These are phyloP conservation scores for Prolemur simus DNA, from an alignment of 2,113 vertebrate genomes.

Conservation along the genomic window DNA sequence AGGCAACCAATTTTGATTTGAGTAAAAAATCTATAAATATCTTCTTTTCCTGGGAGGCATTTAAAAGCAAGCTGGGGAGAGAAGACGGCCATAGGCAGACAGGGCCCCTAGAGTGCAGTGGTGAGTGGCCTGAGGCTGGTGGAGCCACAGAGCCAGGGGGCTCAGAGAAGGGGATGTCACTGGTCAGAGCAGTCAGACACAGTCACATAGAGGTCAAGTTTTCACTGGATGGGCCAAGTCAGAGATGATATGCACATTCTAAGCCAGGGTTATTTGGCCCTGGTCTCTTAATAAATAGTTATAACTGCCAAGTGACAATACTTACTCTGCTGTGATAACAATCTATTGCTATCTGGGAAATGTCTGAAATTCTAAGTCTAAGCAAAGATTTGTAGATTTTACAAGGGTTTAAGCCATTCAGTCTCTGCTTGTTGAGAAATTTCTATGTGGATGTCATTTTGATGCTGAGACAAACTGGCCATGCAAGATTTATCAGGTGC, in stretches of 20 bases:
- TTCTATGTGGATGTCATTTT: too few relatives aligned
- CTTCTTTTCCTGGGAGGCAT: background rate
- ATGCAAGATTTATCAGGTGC: background rate
- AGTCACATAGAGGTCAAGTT: rapidly evolving
- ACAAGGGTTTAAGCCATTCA: background rate
- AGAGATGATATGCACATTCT: background rate
- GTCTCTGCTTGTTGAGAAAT: background rate
- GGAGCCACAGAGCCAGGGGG: too few relatives aligned
- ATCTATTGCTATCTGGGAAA: background rate
- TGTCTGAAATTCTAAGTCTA: background rate
- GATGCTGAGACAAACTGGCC: background rate
- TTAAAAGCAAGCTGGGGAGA: background rate
- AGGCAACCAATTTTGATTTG: background rate
- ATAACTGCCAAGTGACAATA: rapidly evolving
- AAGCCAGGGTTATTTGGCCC: background rate
- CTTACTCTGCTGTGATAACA: background rate
- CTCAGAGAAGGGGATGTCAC: rapidly evolving
- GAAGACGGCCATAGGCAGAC: background rate
- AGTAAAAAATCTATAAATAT: background rate
- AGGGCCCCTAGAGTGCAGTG: background rate
- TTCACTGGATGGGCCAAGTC: background rate
- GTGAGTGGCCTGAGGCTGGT: background rate
- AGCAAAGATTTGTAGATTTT: background rate
- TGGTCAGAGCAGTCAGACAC: too few relatives aligned
- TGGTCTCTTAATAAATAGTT: background rate